A percentile compares a stretch with the other conserved stretches of the same genome.
Conservation (phyloP, 2,113 vertebrate species). For the Sturnira hondurensis region DNA sequence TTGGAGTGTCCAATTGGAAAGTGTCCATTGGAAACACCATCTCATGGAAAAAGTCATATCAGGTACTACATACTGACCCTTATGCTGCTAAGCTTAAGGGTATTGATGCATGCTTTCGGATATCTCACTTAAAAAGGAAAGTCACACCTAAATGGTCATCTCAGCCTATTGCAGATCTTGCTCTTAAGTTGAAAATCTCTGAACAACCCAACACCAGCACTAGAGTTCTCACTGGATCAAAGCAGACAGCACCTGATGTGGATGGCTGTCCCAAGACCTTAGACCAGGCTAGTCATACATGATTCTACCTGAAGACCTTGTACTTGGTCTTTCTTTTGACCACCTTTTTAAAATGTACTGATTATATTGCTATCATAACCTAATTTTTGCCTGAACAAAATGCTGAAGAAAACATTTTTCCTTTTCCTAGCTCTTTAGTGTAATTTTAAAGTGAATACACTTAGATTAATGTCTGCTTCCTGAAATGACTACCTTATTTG, state of each 20-base stretch:
- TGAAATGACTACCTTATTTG: not conserved
- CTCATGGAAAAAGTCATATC: not conserved
- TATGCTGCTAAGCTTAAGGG: not conserved
- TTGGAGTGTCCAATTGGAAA: too few relatives aligned
- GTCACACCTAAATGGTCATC: not conserved
- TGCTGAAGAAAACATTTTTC: not conserved
- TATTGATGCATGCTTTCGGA: not conserved
- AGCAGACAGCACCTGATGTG: not conserved
- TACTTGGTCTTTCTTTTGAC: not conserved
- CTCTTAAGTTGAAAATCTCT: not conserved
- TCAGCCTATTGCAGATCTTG: not conserved
- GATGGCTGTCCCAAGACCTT: not conserved
- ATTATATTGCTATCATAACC: not conserved
- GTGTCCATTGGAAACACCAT: not conserved
- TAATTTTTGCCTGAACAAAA: not conserved
- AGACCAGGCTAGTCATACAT: not conserved
- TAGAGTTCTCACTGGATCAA: not conserved
- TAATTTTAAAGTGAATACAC: not conserved
- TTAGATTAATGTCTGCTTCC: not conserved
- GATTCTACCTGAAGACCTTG: not conserved
- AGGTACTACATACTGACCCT: not conserved
- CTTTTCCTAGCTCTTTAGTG: not conserved
- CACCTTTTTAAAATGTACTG: not conserved
- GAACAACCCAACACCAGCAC: not conserved
- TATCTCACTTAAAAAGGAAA: not conserved